A percentile compares a stretch with the other conserved stretches of the same genome.
Evolutionary conservation across 2,888 invertebrate species (phyloP).

Genomic region (Drosophila meridionalis): DNA sequence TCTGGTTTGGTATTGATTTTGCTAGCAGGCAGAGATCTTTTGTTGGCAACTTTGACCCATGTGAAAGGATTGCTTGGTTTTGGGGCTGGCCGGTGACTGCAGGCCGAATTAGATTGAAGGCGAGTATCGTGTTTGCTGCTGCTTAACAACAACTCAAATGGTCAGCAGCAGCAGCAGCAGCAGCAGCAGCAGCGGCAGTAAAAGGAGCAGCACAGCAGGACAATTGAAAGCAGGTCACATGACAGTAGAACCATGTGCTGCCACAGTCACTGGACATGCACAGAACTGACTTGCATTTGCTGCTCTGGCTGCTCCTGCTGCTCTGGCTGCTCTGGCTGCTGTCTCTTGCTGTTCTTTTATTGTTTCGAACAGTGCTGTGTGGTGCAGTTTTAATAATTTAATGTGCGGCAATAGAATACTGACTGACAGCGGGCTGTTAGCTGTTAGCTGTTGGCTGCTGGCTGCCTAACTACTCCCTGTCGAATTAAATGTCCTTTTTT

Average conservation of each 20-base stretch:
- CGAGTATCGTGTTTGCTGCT: conserved; percentile 32
- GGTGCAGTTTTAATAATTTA: conserved; percentile 73
- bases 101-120: conserved; percentile 17
- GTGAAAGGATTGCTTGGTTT: conserved; percentile 8
- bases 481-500: conserved; percentile 51
- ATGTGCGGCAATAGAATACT: conserved; percentile 67
- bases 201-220: conserved; percentile 18
- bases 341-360: conserved; percentile 13
- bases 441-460: background rate
- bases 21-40: conserved; percentile 13
- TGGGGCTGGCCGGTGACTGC: background rate
- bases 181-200: conserved; percentile 7
- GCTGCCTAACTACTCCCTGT: conserved; percentile 13
- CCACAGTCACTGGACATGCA: conserved; percentile 39
- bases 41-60: conserved; percentile 36
- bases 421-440: conserved; percentile 38
- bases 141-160: conserved; percentile 35
- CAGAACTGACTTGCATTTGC: conserved; percentile 27
- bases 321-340: background rate
- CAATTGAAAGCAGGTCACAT: conserved; percentile 9
- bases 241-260: conserved; percentile 6
- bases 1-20: conserved; percentile 36
- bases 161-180: conserved; percentile 11
- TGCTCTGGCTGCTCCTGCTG: background rate
- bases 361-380: conserved; percentile 14